Conservation (phyloP, 2,113 vertebrate species). For the Myiopsitta monachus region DNA sequence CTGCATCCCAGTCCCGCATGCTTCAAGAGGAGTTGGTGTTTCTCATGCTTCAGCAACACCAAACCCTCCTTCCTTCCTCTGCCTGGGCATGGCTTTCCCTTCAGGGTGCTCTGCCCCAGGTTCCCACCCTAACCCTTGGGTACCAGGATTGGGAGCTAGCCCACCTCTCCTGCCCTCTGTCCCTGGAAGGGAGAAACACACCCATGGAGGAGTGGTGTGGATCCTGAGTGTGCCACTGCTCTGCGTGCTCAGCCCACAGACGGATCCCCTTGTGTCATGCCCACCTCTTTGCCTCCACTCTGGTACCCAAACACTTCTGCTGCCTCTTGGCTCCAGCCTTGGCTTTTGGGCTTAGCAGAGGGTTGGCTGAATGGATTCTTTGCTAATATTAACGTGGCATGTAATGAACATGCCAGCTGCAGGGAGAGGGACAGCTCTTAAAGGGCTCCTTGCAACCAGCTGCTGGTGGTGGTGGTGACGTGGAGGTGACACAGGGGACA, state of each 20-base stretch:
- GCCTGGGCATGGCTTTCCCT: background rate
- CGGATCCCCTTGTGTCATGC: background rate
- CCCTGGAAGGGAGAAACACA: background rate
- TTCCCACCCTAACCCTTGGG: background rate
- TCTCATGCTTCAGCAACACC: background rate
- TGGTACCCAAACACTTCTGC: background rate
- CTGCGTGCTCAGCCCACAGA: background rate
- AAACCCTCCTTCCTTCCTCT: background rate
- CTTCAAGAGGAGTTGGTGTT: background rate
- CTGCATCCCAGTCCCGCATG: too few relatives aligned
- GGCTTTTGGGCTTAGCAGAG: background rate
- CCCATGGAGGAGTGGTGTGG: rapidly evolving
- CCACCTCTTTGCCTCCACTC: background rate
- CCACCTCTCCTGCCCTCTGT: background rate
- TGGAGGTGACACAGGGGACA: background rate
- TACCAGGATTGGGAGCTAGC: background rate
- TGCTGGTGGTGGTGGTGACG: background rate
- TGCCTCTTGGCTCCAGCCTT: background rate
- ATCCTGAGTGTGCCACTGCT: background rate
- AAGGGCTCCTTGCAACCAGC: constrained; percentile 6
- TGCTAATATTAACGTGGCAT: constrained; percentile 68
- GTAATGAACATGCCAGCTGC: background rate
- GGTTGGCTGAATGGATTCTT: constrained; percentile 34
- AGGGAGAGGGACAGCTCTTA: background rate
- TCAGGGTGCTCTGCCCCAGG: background rate